Evolutionary conservation across 2,888 invertebrate genomes (phyloP).

Genomic region (Athalia circularis): DNA sequence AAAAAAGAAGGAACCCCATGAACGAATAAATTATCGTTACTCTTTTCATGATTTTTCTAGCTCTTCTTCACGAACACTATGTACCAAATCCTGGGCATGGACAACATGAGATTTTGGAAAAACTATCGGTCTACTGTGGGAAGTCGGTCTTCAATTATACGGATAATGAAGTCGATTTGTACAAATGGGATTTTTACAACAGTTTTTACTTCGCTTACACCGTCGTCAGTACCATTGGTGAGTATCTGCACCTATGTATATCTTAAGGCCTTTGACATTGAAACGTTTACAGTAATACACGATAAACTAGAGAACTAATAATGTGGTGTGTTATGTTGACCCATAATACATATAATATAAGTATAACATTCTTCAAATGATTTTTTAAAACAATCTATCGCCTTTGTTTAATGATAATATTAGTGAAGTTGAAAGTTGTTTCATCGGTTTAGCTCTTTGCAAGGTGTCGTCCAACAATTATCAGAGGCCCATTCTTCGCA

Average conservation of each 20-base stretch:
- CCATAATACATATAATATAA: background rate
- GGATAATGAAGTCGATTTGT: constrained; percentile 78
- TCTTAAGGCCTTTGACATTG: background rate
- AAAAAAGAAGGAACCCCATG: background rate
- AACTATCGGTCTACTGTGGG: constrained; percentile 84
- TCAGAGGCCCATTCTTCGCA: background rate
- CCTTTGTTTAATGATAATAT: background rate
- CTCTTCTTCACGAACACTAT: constrained; percentile 78
- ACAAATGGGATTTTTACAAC: constrained; percentile 93
- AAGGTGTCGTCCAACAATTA: too few relatives aligned
- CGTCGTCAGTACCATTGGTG: constrained; percentile 93
- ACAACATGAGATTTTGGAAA: constrained; percentile 78
- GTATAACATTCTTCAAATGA: background rate
- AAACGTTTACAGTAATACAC: constrained; percentile 3
- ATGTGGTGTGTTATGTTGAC: background rate
- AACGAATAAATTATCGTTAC: background rate
- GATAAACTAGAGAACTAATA: constrained; percentile 6
- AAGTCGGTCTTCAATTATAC: constrained; percentile 82
- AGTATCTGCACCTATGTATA: constrained; percentile 62
- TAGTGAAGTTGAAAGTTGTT: background rate
- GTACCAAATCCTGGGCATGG: constrained; percentile 76
- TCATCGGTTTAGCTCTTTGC: background rate
- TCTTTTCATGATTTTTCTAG: constrained; percentile 74
- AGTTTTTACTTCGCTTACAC: constrained; percentile 94
- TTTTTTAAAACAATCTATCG: constrained; percentile 5